Evolutionary conservation across 2,888 invertebrate species (phyloP).

Genomic region (Leptogaster cylindrica): DNA sequence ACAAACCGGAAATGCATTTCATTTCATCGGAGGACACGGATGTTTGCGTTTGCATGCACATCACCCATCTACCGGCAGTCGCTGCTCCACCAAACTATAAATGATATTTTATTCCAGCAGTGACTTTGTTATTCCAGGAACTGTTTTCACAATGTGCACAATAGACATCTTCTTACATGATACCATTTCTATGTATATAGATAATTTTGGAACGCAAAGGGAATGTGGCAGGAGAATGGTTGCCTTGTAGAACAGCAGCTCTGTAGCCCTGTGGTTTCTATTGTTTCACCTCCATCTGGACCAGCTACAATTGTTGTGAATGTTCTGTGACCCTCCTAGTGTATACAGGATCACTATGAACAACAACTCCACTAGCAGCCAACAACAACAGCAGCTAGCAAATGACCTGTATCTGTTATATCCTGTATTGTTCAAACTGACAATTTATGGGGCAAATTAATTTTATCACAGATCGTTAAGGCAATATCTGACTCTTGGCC

Average conservation of each 20-base stretch:
- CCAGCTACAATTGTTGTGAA: constrained; percentile 17
- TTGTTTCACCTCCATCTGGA: constrained; percentile 31
- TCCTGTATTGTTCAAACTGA: constrained; percentile 21
- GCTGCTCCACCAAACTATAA: too few species aligned
- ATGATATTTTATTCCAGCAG: constrained; percentile 17
- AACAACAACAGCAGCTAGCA: constrained; percentile 4
- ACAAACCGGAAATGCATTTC: constrained; percentile 17
- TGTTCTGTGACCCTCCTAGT: constrained; percentile 8
- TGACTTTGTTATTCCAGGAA: constrained; percentile 24
- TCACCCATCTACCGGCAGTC: too few species aligned
- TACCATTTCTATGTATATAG: too few species aligned
- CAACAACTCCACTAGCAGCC: too few species aligned
- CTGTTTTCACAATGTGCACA: constrained; percentile 14
- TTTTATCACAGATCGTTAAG: constrained; percentile 36
- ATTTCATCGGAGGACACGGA: neutral
- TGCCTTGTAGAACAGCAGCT: too few species aligned
- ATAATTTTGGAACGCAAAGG: too few species aligned
- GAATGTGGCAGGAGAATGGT: too few species aligned
- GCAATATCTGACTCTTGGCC: constrained; percentile 1
- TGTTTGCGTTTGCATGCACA: neutral
- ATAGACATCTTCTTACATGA: neutral
- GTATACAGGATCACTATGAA: too few species aligned
- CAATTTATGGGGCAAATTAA: constrained; percentile 35
- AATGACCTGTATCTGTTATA: constrained; percentile 37
- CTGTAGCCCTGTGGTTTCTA: constrained; percentile 6